Conservation (phyloP, 1,140 invertebrate genomes). For the Drosophila saltans region DNA sequence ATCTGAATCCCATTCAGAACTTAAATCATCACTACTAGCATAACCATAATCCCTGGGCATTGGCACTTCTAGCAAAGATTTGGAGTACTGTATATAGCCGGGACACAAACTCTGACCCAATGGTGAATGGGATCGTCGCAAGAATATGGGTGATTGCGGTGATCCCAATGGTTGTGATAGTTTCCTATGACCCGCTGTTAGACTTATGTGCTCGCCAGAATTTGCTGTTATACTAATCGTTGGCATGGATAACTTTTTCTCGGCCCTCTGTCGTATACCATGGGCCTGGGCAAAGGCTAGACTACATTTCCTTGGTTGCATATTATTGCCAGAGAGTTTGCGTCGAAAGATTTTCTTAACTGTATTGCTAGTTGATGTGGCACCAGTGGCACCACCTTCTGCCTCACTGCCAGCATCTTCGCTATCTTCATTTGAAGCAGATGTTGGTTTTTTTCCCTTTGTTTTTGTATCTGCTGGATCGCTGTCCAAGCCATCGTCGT, state of each 20-base stretch:
- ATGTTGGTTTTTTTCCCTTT: neutral
- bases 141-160: conserved; percentile 36
- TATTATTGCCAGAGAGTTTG: conserved; percentile 66
- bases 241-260: conserved; percentile 73
- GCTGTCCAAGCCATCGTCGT: conserved; percentile 26
- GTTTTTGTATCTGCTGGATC: conserved; percentile 11
- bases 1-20: conserved; percentile 95
- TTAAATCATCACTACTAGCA: conserved; percentile 93
- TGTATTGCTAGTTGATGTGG: neutral
- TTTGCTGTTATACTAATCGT: conserved; percentile 73
- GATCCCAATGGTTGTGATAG: conserved; percentile 43
- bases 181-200: conserved; percentile 38
- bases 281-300: conserved; percentile 81
- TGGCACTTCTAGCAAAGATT: conserved; percentile 89
- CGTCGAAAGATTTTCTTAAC: conserved; percentile 72
- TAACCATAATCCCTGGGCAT: conserved; percentile 90
- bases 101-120: conserved; percentile 78
- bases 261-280: conserved; percentile 65
- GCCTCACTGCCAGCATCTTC: conserved; percentile 61
- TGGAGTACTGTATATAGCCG: conserved; percentile 92
- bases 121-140: conserved; percentile 60
- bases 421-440: conserved; percentile 36
- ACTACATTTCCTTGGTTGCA: conserved; percentile 74
- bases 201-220: conserved; percentile 50
- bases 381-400: conserved; percentile 21